A percentile compares a stretch with the other conserved stretches of the same genome.
Evolutionary conservation across 2,113 vertebrate species (phyloP).

Genomic region (Aptenodytes forsteri): DNA sequence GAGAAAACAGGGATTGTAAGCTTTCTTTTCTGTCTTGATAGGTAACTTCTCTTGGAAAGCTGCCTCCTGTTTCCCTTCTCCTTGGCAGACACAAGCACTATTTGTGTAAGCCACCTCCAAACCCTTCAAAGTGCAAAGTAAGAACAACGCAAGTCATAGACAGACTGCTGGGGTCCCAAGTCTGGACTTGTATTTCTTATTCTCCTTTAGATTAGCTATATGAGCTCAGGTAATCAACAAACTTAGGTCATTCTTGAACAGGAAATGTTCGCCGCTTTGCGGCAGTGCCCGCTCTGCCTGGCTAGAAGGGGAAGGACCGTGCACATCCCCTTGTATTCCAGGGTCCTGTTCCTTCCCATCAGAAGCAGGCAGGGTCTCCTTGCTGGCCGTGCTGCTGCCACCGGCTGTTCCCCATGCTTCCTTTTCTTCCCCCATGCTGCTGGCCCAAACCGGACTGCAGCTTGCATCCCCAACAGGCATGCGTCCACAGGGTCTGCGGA

Average conservation of each 20-base stretch:
- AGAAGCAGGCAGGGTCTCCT: accelerated
- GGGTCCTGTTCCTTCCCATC: neutral
- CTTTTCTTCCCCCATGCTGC: neutral
- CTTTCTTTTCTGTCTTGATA: neutral
- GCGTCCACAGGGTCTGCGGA: accelerated
- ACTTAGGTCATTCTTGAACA: neutral
- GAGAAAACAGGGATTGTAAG: neutral
- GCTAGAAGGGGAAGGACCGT: neutral
- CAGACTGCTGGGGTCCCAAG: neutral
- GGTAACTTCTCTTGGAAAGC: neutral
- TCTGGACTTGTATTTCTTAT: neutral
- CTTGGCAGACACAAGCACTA: neutral
- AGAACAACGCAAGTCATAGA: neutral
- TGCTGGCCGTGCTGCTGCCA: neutral
- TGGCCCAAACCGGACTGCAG: neutral
- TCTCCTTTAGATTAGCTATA: neutral
- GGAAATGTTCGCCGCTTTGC: accelerated
- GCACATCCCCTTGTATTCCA: too few relatives aligned
- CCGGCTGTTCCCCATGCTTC: neutral
- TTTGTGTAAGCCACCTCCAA: neutral
- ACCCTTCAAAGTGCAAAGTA: neutral
- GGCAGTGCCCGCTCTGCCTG: neutral
- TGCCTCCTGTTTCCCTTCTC: neutral
- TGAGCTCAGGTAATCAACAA: neutral
- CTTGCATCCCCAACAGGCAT: too few relatives aligned